These are phyloP conservation scores for Myotis planiceps DNA, from an alignment of 2,797 vertebrate genomes.

Conservation along the genomic window DNA sequence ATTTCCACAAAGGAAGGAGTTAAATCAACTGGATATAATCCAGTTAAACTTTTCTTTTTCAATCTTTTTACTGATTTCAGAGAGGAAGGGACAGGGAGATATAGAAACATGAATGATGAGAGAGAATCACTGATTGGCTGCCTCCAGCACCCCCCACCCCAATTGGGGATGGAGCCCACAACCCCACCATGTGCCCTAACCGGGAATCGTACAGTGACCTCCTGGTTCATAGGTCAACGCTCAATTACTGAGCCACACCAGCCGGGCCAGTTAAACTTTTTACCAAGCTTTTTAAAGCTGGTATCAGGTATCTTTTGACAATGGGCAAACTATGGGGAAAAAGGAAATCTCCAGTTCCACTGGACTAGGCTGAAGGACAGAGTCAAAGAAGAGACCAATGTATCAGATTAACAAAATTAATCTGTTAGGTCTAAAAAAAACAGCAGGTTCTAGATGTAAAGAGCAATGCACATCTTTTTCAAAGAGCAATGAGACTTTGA, in stretches of 20 bases:
- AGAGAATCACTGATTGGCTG: too few species aligned
- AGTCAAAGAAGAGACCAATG: slow-evolving; percentile 85
- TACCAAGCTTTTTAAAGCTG: slow-evolving; percentile 99
- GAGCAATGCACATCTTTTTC: slow-evolving; percentile 92
- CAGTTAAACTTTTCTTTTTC: slow-evolving; percentile 92
- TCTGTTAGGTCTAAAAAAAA: slow-evolving; percentile 92
- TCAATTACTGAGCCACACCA: too few species aligned
- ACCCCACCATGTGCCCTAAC: too few species aligned
- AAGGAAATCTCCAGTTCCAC: slow-evolving; percentile 94
- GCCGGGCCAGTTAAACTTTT: slow-evolving; percentile 92
- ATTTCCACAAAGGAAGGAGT: slow-evolving; percentile 98
- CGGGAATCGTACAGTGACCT: too few species aligned
- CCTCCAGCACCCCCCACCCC: too few species aligned
- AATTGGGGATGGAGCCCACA: too few species aligned
- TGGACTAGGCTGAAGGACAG: slow-evolving; percentile 94
- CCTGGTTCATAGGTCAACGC: too few species aligned
- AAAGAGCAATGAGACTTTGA: slow-evolving; percentile 93
- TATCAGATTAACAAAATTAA: slow-evolving; percentile 87
- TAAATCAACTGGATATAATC: slow-evolving; percentile 94
- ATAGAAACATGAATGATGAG: too few species aligned
- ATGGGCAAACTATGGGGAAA: slow-evolving; percentile 99
- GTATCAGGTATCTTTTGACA: slow-evolving; percentile 96
- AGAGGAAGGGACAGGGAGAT: too few species aligned
- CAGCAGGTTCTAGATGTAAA: slow-evolving; percentile 94
- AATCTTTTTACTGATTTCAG: too few species aligned